Conservation (phyloP, 2,797 vertebrate genomes). For the Squalus acanthias region DNA sequence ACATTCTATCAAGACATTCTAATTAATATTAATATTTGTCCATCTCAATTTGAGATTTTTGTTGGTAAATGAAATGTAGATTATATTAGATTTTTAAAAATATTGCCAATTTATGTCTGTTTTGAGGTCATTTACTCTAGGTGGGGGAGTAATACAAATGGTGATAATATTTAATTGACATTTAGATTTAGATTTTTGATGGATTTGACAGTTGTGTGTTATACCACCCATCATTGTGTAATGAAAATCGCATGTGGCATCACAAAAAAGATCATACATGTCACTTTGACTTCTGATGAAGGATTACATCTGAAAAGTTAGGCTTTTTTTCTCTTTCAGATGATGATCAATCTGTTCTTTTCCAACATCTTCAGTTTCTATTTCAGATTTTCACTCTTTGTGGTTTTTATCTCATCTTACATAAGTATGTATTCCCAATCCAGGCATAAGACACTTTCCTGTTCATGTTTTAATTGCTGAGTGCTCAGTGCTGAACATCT, state of each 20-base stretch:
- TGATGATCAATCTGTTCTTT: too few species aligned
- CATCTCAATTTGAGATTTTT: not conserved
- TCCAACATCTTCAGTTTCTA: not conserved
- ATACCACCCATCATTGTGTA: not conserved
- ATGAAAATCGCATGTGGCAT: not conserved
- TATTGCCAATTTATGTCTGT: not conserved
- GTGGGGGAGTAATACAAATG: not conserved
- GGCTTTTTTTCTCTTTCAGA: not conserved
- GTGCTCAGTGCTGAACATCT: not conserved
- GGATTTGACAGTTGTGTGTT: not conserved
- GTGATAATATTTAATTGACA: not conserved
- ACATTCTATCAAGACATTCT: not conserved
- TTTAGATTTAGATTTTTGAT: not conserved
- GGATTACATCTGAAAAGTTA: not conserved
- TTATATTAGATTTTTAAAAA: not conserved
- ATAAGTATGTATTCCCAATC: not conserved
- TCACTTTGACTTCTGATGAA: not conserved
- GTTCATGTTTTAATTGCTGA: not conserved
- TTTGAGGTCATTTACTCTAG: not conserved
- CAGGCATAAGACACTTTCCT: not conserved
- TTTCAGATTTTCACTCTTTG: not conserved
- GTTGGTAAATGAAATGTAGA: not conserved
- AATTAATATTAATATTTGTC: not conserved
- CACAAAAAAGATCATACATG: not conserved
- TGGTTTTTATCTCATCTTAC: not conserved